Evolutionary conservation across 2,888 invertebrate species (phyloP).

Genomic region (Celastrina argiolus): DNA sequence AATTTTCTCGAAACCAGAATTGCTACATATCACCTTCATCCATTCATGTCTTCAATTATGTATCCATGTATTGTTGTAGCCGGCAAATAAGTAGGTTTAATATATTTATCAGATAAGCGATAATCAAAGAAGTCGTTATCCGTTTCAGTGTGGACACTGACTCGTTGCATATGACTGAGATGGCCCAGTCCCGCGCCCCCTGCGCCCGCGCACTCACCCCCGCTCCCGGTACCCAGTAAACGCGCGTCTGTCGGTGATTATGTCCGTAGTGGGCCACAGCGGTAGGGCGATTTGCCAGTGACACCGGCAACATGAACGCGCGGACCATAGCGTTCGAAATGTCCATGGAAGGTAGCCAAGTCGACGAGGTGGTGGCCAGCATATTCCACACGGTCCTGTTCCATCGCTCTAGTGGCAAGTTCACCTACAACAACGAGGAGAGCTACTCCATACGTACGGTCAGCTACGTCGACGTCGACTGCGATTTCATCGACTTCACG

Average conservation of each 20-base stretch:
- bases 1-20: too few species aligned
- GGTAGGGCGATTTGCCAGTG: constrained; percentile 51
- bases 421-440: constrained; percentile 94
- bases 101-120: constrained; percentile 6
- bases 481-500: constrained; percentile 98
- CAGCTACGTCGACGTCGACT: constrained; percentile 97
- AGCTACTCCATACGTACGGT: constrained; percentile 97
- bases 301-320: constrained; percentile 84
- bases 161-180: constrained; percentile 53
- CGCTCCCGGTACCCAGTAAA: constrained; percentile 43
- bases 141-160: constrained; percentile 69
- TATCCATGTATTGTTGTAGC: neutral
- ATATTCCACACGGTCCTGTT: constrained; percentile 95
- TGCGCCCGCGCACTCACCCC: constrained; percentile 35
- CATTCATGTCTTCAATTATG: too few species aligned
- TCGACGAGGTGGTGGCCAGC: constrained; percentile 93
- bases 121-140: constrained; percentile 64
- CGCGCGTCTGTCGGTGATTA: constrained; percentile 46
- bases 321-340: constrained; percentile 88
- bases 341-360: constrained; percentile 92
- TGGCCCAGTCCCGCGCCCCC: constrained; percentile 48
- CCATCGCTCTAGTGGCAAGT: constrained; percentile 94
- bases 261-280: constrained; percentile 45
- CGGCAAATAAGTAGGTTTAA: neutral
- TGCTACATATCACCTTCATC: too few species aligned